Evolutionary conservation across 1,140 invertebrate genomes (phyloP).

Genomic region (Pectinophora gossypiella): DNA sequence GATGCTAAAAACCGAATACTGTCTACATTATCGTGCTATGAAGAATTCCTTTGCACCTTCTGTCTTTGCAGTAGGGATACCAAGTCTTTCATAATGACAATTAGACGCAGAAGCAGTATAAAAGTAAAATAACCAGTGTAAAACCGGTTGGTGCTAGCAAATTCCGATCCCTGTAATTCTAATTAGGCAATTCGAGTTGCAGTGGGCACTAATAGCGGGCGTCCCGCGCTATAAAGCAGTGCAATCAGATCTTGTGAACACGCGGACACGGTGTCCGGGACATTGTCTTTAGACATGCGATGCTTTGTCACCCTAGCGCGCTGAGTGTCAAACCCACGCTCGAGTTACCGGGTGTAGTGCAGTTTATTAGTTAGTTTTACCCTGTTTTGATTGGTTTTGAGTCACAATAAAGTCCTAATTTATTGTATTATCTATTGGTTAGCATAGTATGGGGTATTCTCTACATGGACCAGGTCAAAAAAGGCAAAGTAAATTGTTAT

Average conservation of each 20-base stretch:
- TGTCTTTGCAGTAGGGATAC: too few species aligned
- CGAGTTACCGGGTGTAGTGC: not conserved
- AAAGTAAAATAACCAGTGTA: constrained; percentile 22
- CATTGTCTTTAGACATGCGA: constrained; percentile 64
- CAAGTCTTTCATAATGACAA: too few species aligned
- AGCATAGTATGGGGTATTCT: too few species aligned
- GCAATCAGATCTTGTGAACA: constrained; percentile 70
- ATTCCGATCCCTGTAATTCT: constrained; percentile 62
- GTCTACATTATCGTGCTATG: too few species aligned
- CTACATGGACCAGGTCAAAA: too few species aligned
- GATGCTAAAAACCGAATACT: too few species aligned
- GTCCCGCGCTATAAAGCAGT: constrained; percentile 56
- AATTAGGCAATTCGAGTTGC: constrained; percentile 66
- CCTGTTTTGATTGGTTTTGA: too few species aligned
- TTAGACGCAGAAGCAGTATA: not conserved
- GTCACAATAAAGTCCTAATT: too few species aligned
- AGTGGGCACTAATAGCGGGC: constrained; percentile 49
- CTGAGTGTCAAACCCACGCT: not conserved
- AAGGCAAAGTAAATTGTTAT: too few species aligned
- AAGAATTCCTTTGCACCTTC: too few species aligned
- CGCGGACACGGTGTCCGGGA: constrained; percentile 51
- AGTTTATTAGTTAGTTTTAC: too few species aligned
- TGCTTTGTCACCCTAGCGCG: constrained; percentile 58
- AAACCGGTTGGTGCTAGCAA: constrained; percentile 20
- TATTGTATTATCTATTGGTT: too few species aligned